A percentile compares a stretch with the other conserved stretches of the same genome.
These are phyloP conservation scores for Brachyrhaphis roseni DNA, from an alignment of 2,797 vertebrate genomes.

Conservation along the genomic window DNA sequence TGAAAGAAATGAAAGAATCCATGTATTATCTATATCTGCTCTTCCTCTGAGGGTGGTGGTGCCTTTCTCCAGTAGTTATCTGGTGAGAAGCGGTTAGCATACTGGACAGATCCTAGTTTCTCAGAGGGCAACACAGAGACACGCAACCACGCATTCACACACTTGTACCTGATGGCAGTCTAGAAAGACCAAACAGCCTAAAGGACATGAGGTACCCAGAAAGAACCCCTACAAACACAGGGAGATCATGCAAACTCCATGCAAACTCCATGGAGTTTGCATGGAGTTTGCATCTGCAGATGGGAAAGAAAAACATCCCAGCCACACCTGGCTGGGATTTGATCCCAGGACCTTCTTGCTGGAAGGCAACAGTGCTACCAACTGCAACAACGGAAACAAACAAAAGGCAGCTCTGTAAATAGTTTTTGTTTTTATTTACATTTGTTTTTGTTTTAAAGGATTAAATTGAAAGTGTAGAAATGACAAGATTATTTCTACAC, in stretches of 20 bases:
- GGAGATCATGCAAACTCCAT: background rate
- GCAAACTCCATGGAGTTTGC: too few relatives aligned
- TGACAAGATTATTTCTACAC: background rate
- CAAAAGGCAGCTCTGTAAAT: background rate
- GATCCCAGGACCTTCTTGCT: background rate
- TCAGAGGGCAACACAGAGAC: background rate
- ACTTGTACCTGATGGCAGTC: background rate
- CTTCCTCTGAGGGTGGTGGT: background rate
- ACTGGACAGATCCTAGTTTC: background rate
- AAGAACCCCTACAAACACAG: background rate
- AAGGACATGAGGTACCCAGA: background rate
- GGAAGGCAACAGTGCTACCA: background rate
- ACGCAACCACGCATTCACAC: background rate
- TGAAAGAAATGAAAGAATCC: background rate
- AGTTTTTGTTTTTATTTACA: background rate
- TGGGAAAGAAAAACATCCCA: too few relatives aligned
- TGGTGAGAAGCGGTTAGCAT: background rate
- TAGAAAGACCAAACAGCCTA: background rate
- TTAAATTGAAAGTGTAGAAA: too few relatives aligned
- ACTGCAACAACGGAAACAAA: background rate
- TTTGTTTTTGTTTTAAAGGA: background rate
- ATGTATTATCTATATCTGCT: background rate
- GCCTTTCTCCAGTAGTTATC: background rate
- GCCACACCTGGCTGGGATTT: background rate
- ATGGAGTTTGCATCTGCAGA: too few relatives aligned